Percentiles rank a stretch among this genome's conserved stretches.
Conservation (phyloP, 2,888 invertebrate genomes). For the Eristalis intricaria region DNA sequence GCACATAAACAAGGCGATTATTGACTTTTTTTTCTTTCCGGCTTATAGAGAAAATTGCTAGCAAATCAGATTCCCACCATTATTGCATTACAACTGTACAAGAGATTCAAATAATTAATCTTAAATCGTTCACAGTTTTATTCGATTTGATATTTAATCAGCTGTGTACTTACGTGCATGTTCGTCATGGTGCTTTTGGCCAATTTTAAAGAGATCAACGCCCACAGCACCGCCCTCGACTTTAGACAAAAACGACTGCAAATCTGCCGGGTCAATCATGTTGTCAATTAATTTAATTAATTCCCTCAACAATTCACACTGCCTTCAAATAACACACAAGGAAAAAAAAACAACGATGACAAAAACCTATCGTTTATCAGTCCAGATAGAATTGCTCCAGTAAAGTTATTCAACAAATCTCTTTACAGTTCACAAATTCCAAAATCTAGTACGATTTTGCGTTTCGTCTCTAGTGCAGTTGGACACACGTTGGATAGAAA, state of each 20-base stretch:
- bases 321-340: conserved; percentile 6
- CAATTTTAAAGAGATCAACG: conserved; percentile 76
- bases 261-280: conserved; percentile 75
- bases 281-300: conserved; percentile 36
- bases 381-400: conserved; percentile 1
- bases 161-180: conserved; percentile 72
- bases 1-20: background rate
- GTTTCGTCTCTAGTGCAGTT: conserved; percentile 7
- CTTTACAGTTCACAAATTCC: conserved; percentile 13
- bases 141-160: background rate
- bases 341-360: background rate
- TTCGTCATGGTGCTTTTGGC: conserved; percentile 73
- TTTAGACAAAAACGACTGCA: conserved; percentile 74
- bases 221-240: conserved; percentile 75
- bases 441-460: conserved; percentile 40
- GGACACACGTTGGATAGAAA: background rate
- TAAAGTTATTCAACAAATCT: conserved; percentile 30
- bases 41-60: background rate
- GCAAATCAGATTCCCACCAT: background rate
- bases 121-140: background rate
- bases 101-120: background rate
- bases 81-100: background rate
- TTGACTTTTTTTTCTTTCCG: background rate
- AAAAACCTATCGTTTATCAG: background rate
- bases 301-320: background rate